Base-by-base conservation (phyloP, 2,113 vertebrate species). In the Stigmatopora argus region DNA sequence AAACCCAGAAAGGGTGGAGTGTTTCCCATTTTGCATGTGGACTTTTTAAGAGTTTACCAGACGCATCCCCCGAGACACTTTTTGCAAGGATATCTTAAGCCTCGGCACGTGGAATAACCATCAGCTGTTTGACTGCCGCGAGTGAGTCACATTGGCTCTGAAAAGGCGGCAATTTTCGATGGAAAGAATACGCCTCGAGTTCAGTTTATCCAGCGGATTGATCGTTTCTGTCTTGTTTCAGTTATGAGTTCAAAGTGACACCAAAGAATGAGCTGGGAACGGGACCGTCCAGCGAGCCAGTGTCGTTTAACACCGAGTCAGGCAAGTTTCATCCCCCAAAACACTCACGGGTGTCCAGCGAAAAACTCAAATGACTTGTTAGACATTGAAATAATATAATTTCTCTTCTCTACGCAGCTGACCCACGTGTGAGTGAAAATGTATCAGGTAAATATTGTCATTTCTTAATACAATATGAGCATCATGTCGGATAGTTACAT, bases 191-290 rank as follows among this genome's bases (percentile, higher is more conserved):
- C 9, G 12, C 59, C 5, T 15, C 7, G 21, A 15, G 19, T 21
- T 23, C 38, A 7, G 19, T 45, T 61, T 12, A 45, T 61, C 59
- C 59, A 12, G 13, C 1, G 41, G 41, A 45, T 23, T 61, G 41
- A 61, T 61, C 5, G 38, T 45, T 19, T 8, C 41, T 46, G 13
- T 62, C 77, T 60, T 62, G 52, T 84, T 72, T 23, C 84, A 99
- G 97, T 80, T 99, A 99, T 55, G 92, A 95, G 84, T 99, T 99
- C 85, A 90, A 87, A 0, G 96, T 99, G 71, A 95, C 92, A 71
- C 91, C 96, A 14, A 94, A 85, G 87, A 99, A 99, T 61, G 93
- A 93, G 57, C 89, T 94, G 19, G 97, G 97, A 65, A 87, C 90
- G 66, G 95, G 97, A 46, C 95, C 97, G 12, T 77, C 88, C 53